A percentile compares a stretch with the other conserved stretches of the same genome.
These are phyloP conservation scores for Forbesichthys agassizii DNA, from an alignment of 2,113 vertebrate genomes.

Conservation along the genomic window DNA sequence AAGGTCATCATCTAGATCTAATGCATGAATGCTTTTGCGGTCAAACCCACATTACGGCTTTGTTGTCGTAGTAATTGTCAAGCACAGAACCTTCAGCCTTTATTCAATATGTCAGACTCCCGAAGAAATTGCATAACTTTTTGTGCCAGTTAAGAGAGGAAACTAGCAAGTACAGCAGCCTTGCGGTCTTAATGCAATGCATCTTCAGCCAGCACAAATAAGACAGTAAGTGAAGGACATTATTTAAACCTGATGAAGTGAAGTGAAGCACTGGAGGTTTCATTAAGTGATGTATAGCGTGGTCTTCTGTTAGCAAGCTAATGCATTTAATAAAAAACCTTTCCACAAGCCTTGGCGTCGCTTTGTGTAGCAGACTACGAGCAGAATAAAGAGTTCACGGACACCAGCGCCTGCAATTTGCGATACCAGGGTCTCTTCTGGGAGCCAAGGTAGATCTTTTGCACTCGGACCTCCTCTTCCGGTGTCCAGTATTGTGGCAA, in stretches of 20 bases:
- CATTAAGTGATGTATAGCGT: conserved; percentile 8
- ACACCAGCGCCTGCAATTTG: conserved; percentile 91
- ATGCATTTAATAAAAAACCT: background rate
- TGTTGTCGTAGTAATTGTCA: too few species aligned
- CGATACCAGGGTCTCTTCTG: conserved; percentile 91
- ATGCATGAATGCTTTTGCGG: too few species aligned
- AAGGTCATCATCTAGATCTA: too few species aligned
- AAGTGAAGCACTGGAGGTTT: background rate
- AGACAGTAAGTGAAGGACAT: background rate
- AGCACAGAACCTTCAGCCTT: too few species aligned
- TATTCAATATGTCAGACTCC: too few species aligned
- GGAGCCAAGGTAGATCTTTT: conserved; percentile 81
- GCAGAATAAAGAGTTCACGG: conserved; percentile 61
- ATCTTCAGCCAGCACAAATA: background rate
- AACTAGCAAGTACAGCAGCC: background rate
- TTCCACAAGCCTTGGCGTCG: conserved; percentile 2
- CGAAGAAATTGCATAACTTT: too few species aligned
- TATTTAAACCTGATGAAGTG: background rate
- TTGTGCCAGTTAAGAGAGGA: background rate
- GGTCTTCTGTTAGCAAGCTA: background rate
- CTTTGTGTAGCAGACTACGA: background rate
- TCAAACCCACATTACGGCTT: too few species aligned
- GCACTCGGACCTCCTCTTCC: conserved; percentile 82
- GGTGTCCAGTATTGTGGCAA: conserved; percentile 85
- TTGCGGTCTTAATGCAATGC: background rate